These are phyloP conservation scores for Stenoptilia bipunctidactyla DNA, from an alignment of 2,888 invertebrate genomes.

Conservation along the genomic window DNA sequence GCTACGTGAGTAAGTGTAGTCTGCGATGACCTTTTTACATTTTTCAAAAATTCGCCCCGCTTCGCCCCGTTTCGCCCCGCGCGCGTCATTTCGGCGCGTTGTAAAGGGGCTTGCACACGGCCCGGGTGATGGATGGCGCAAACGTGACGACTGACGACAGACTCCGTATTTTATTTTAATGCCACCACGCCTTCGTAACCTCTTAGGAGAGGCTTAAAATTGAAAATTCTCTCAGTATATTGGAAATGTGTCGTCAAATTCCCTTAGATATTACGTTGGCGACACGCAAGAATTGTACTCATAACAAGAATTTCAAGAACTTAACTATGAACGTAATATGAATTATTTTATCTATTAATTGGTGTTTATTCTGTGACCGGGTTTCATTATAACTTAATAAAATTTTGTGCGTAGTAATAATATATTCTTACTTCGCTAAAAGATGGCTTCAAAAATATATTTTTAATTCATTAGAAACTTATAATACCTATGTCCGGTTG, in stretches of 20 bases:
- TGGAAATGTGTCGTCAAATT: slow-evolving; percentile 31
- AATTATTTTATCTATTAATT: too few species aligned
- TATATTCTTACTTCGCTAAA: too few species aligned
- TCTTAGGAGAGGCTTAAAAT: slow-evolving; percentile 55
- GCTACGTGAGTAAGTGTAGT: slow-evolving; percentile 38
- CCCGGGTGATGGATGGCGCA: slow-evolving; percentile 58
- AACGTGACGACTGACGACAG: slow-evolving; percentile 60
- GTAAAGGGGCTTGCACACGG: slow-evolving; percentile 31
- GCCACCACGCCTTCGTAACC: slow-evolving; percentile 32
- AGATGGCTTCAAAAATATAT: too few species aligned
- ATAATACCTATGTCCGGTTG: too few species aligned
- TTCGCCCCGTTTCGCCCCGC: too few species aligned
- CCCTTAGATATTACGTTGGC: slow-evolving; percentile 6
- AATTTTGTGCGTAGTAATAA: too few species aligned
- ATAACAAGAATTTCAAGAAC: too few species aligned
- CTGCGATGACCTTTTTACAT: slow-evolving; percentile 62
- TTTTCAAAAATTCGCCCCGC: slow-evolving; percentile 65
- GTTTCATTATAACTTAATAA: too few species aligned
- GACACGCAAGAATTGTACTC: background rate
- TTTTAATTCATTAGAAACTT: too few species aligned
- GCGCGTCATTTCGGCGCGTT: slow-evolving; percentile 48
- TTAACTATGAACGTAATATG: background rate
- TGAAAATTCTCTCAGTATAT: slow-evolving; percentile 61
- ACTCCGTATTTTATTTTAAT: slow-evolving; percentile 60
- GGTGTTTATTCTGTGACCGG: too few species aligned